Percentiles rank a stretch among this genome's conserved stretches.
These are phyloP conservation scores for Martes flavigula DNA, from an alignment of 2,797 vertebrate species.

Conservation along the genomic window DNA sequence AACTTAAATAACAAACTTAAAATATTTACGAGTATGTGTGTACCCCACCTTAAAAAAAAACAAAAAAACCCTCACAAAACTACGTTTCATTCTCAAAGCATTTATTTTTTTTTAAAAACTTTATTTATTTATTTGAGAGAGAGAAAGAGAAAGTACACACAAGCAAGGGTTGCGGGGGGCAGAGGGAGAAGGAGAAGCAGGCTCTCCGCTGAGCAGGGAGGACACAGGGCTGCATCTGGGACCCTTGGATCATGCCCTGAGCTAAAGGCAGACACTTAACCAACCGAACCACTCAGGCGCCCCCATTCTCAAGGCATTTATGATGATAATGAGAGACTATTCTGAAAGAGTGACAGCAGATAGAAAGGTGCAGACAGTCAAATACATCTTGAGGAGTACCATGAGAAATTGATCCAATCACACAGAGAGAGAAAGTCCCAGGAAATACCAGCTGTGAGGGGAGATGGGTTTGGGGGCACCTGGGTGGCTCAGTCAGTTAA, in stretches of 20 bases:
- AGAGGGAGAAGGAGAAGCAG: not conserved
- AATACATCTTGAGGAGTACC: not conserved
- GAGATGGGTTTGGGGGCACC: not conserved
- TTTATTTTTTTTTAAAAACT: not conserved
- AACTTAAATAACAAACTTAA: no score
- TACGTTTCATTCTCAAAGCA: not conserved
- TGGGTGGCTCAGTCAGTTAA: not conserved
- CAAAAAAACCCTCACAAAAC: not conserved
- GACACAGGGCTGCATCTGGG: not conserved
- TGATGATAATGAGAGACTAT: not conserved
- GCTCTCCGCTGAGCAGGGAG: not conserved
- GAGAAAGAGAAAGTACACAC: not conserved
- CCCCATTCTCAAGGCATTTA: not conserved
- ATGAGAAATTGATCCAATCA: not conserved
- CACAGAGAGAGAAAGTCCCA: not conserved
- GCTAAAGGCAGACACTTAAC: not conserved
- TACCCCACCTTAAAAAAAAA: not conserved
- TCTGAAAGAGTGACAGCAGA: not conserved
- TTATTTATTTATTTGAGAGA: not conserved
- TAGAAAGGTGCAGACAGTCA: not conserved
- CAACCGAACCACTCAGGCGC: not conserved
- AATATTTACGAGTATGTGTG: not conserved
- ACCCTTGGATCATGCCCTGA: not conserved
- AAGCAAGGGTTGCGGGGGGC: not conserved
- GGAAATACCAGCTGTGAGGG: not conserved